Evolutionary conservation across 2,113 vertebrate species (phyloP).

Genomic region (Mastomys coucha): DNA sequence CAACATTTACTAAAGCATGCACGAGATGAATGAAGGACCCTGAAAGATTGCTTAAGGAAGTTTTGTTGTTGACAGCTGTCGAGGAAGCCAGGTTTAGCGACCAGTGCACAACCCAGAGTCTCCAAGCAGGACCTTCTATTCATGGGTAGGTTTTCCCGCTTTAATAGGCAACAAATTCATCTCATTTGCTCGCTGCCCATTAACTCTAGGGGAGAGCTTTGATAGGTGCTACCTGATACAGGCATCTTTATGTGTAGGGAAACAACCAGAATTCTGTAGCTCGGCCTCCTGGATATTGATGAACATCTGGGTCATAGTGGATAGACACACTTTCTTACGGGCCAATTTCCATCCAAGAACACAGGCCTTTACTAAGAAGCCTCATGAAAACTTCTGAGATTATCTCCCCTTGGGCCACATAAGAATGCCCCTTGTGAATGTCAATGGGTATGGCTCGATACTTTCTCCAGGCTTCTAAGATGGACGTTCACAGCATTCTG

Average conservation of each 20-base stretch:
- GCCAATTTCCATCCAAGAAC: not conserved
- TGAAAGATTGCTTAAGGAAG: not conserved
- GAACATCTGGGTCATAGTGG: not conserved
- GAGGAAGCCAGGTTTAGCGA: not conserved
- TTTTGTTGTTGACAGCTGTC: not conserved
- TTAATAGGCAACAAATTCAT: not conserved
- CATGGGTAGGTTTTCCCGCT: not conserved
- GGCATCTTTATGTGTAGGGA: not conserved
- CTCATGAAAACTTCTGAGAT: not conserved
- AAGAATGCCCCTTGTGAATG: not conserved
- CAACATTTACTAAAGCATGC: too few relatives aligned
- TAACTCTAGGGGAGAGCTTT: not conserved
- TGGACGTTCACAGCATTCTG: not conserved
- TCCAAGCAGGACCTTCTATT: not conserved
- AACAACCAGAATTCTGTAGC: not conserved
- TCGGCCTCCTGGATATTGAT: not conserved
- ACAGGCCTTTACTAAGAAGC: not conserved
- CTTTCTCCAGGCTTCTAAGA: not conserved
- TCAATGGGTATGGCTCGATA: not conserved
- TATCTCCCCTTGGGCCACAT: not conserved
- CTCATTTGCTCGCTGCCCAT: not conserved
- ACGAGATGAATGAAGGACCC: not conserved
- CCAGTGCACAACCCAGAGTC: not conserved
- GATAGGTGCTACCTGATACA: not conserved
- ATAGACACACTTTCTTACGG: not conserved